phyloP scores from a whole-genome alignment of 2,113 vertebrate species.

The Alexandromys fortis region DNA sequence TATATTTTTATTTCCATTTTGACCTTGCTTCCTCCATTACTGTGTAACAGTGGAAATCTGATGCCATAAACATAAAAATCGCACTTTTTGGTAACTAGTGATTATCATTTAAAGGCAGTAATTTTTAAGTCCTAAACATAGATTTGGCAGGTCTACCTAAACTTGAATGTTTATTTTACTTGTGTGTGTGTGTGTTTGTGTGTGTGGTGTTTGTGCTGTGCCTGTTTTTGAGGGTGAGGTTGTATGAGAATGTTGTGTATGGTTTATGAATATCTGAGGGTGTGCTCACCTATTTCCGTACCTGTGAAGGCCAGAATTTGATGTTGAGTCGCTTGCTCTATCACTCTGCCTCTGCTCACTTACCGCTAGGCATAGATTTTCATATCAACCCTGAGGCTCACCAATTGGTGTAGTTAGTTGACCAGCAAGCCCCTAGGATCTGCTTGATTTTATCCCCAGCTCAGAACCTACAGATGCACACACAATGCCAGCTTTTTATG shows the following conservation, averaged over 20 bases:
- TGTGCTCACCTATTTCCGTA: neutral
- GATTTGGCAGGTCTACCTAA: neutral
- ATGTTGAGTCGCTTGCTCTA: neutral
- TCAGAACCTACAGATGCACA: neutral
- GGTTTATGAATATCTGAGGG: neutral
- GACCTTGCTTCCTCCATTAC: neutral
- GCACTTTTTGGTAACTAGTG: neutral
- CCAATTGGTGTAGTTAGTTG: neutral
- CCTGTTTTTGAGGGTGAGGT: neutral
- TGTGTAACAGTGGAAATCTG: neutral
- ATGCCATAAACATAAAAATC: neutral
- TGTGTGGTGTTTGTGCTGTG: neutral
- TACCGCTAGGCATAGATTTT: neutral
- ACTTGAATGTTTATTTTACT: neutral
- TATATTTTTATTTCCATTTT: neutral
- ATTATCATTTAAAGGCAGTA: neutral
- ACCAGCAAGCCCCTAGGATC: neutral
- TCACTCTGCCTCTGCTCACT: neutral
- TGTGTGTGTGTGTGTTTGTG: neutral
- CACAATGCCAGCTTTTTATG: neutral
- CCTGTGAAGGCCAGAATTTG: neutral
- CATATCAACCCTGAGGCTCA: neutral
- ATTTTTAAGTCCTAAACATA: neutral
- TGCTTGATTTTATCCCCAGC: neutral
- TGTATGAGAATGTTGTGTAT: neutral